Conservation (phyloP, 2,797 vertebrate species). For the Tangara arthus region DNA sequence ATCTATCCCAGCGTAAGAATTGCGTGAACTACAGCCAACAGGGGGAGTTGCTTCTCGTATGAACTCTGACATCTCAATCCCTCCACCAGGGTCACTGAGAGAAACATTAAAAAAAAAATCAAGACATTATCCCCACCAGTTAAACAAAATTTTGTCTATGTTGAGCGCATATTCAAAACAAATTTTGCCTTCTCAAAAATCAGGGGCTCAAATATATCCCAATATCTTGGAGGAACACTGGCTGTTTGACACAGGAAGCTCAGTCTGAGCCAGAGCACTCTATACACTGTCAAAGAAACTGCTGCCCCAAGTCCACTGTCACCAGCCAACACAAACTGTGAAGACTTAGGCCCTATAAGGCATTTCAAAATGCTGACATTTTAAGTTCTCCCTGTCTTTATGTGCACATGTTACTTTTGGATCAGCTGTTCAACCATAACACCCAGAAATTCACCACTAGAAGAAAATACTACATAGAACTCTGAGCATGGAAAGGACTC, state of each 20-base stretch:
- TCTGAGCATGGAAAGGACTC: not conserved
- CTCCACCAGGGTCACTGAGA: slow-evolving; percentile 94
- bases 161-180: not conserved
- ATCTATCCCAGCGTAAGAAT: slow-evolving; percentile 94
- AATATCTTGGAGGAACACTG: not conserved
- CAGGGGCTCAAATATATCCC: not conserved
- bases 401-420: rapidly evolving
- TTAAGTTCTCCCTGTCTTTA: not conserved
- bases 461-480: not conserved
- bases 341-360: not conserved
- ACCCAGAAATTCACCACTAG: not conserved
- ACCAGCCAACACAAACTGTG: not conserved
- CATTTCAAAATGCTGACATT: not conserved
- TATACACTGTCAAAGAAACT: not conserved
- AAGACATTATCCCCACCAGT: not conserved
- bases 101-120: not conserved
- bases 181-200: not conserved
- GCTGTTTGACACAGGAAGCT: not conserved
- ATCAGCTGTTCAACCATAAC: not conserved
- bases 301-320: not conserved
- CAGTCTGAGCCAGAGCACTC: not conserved
- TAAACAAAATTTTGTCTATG: not conserved
- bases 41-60: slow-evolving; percentile 94
- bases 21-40: slow-evolving; percentile 97
- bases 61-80: slow-evolving; percentile 98